Evolutionary conservation across 2,113 vertebrate genomes (phyloP).

Genomic region (Diphyllodes magnificus): DNA sequence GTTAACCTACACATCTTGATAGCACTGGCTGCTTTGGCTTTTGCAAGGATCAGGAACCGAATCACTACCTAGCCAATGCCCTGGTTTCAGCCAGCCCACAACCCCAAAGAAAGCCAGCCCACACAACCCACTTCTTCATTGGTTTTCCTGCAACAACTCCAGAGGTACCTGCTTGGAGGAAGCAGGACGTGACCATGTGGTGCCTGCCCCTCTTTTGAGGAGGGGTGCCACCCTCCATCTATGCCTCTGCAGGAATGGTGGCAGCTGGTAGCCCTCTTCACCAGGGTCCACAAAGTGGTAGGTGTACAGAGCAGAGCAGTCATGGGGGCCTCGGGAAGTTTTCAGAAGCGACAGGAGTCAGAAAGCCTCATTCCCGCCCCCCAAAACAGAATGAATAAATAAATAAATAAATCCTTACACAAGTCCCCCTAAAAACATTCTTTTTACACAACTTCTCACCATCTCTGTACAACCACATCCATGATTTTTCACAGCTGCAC

Average conservation of each 20-base stretch:
- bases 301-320: background rate
- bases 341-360: accelerated
- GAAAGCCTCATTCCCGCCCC: accelerated
- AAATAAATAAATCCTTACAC: background rate
- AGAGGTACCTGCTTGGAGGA: background rate
- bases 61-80: background rate
- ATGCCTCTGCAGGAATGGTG: accelerated
- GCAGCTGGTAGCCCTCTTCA: background rate
- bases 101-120: too few species aligned
- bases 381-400: background rate
- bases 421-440: accelerated
- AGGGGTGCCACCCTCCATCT: accelerated
- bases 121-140: background rate
- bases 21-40: background rate
- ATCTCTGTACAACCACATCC: accelerated
- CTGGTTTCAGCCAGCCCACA: background rate
- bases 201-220: accelerated
- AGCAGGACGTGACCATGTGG: background rate
- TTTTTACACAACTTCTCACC: background rate
- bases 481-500: background rate
- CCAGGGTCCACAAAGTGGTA: accelerated
- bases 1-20: background rate
- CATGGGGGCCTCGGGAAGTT: accelerated
- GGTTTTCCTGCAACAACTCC: background rate
- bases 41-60: background rate